Evolutionary conservation across 23 tunicate genomes (phyloP).

Genomic region (Trididemnum nubilum): DNA sequence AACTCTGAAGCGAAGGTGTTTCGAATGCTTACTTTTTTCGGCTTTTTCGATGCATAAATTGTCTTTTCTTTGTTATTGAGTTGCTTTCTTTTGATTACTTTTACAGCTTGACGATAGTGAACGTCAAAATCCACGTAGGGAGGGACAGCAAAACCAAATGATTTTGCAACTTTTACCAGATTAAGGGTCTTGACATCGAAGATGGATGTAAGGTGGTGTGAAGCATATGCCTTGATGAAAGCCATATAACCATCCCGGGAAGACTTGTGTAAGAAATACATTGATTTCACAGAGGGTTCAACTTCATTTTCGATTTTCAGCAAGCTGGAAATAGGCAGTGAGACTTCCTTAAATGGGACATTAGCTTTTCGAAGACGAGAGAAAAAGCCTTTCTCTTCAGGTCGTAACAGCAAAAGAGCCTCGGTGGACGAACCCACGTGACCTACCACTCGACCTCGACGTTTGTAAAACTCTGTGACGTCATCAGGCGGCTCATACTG

Average conservation of each 20-base stretch:
- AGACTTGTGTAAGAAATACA: conserved; percentile 37
- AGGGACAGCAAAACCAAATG: conserved; percentile 51
- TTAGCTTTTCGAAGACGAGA: conserved; percentile 16
- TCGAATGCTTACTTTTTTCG: neutral
- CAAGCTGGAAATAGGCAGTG: neutral
- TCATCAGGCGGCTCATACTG: conserved; percentile 57
- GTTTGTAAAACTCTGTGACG: conserved; percentile 24
- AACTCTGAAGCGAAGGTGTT: neutral
- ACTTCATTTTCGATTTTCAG: conserved; percentile 41
- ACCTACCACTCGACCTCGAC: conserved; percentile 33
- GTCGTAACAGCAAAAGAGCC: conserved; percentile 39
- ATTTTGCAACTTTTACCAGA: conserved; percentile 28
- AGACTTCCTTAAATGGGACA: conserved; percentile 24
- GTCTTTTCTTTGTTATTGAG: neutral
- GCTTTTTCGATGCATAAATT: neutral
- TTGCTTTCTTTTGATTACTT: neutral
- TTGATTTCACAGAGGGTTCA: conserved; percentile 3
- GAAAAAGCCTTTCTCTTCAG: conserved; percentile 43
- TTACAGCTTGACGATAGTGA: neutral
- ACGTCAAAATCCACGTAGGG: conserved; percentile 43
- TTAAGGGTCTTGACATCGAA: conserved; percentile 41
- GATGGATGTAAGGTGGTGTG: conserved; percentile 25
- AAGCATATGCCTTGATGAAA: conserved; percentile 53
- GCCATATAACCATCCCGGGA: conserved; percentile 41
- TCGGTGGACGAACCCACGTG: neutral